Percentiles rank a stretch among this genome's conserved stretches.
These are phyloP conservation scores for Pteropus alecto DNA, from an alignment of 2,113 vertebrate genomes.

Conservation along the genomic window DNA sequence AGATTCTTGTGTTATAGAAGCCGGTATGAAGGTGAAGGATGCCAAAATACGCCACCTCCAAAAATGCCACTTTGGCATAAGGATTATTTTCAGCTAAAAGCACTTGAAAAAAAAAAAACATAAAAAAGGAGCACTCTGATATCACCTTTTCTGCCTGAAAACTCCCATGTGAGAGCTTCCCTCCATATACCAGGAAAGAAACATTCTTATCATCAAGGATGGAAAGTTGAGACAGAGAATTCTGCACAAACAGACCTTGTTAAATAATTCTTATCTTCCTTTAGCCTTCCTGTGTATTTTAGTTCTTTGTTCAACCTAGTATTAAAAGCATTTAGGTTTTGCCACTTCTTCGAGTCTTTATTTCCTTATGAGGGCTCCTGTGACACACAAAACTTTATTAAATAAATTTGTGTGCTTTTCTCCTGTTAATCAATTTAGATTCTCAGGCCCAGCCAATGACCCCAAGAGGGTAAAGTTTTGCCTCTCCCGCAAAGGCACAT, in stretches of 20 bases:
- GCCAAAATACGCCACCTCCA: neutral
- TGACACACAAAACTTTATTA: neutral
- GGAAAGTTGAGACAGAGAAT: neutral
- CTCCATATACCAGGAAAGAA: neutral
- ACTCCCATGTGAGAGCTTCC: neutral
- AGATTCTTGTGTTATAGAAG: neutral
- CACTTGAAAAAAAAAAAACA: neutral
- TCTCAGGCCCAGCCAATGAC: neutral
- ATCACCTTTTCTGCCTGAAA: neutral
- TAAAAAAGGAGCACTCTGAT: neutral
- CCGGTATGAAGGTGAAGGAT: neutral
- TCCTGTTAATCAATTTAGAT: neutral
- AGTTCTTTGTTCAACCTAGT: neutral
- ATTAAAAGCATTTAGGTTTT: neutral
- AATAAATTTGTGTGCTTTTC: constrained; percentile 17
- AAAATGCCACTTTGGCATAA: neutral
- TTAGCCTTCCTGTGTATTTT: neutral
- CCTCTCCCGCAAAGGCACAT: neutral
- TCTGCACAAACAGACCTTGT: neutral
- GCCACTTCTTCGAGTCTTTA: neutral
- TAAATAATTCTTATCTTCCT: constrained; percentile 21
- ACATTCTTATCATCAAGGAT: neutral
- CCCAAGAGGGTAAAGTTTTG: neutral
- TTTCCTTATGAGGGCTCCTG: neutral
- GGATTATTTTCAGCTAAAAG: neutral